Evolutionary conservation across 2,888 invertebrate genomes (phyloP).

Genomic region (Sepiola atlantica): DNA sequence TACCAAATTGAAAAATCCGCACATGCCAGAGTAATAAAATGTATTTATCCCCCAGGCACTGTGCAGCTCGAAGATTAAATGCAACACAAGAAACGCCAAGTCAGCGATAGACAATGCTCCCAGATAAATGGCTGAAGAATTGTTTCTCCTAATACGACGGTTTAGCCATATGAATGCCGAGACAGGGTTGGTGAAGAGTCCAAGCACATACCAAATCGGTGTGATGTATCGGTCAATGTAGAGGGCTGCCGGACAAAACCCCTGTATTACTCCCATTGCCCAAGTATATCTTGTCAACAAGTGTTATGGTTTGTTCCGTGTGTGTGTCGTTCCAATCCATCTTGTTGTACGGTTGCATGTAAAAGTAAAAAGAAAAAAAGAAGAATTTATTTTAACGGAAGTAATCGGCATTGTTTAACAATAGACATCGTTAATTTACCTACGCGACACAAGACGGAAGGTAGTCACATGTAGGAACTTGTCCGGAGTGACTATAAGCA

Average conservation of each 20-base stretch:
- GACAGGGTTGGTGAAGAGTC: conserved; percentile 69
- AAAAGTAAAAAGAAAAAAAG: neutral
- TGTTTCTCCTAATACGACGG: conserved; percentile 68
- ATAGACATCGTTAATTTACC: too few relatives aligned
- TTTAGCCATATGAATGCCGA: conserved; percentile 72
- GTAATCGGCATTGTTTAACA: too few relatives aligned
- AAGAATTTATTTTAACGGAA: too few relatives aligned
- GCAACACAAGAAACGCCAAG: conserved; percentile 60
- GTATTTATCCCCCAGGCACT: conserved; percentile 70
- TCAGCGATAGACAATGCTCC: conserved; percentile 65
- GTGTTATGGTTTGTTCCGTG: neutral
- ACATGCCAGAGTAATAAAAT: conserved; percentile 61
- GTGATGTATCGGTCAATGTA: conserved; percentile 69
- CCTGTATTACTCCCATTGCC: conserved; percentile 49
- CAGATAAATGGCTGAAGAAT: conserved; percentile 73
- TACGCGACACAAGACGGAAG: too few relatives aligned
- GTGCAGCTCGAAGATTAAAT: conserved; percentile 71
- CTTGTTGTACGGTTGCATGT: neutral
- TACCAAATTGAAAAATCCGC: conserved; percentile 69
- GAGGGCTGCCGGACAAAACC: conserved; percentile 62
- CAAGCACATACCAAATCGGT: conserved; percentile 71
- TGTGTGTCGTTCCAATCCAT: neutral
- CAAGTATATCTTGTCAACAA: neutral
- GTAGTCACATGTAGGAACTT: too few relatives aligned
- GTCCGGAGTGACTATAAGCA: too few relatives aligned